These are phyloP conservation scores for Hippocampus guttulatus DNA, from an alignment of 2,113 vertebrate genomes.

Conservation along the genomic window DNA sequence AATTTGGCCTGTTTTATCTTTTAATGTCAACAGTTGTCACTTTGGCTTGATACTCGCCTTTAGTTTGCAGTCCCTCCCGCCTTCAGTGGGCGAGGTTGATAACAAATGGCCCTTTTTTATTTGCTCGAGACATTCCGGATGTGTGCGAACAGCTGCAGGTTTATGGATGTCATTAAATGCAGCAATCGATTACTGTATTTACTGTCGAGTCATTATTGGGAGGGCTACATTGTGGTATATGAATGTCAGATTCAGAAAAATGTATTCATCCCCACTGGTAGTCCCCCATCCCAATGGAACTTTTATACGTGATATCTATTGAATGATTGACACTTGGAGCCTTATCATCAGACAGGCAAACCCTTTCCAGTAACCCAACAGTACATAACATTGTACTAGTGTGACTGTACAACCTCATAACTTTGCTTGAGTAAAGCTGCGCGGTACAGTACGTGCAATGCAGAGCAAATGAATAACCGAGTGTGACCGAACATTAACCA, in stretches of 20 bases:
- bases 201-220: not conserved
- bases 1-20: too few relatives aligned
- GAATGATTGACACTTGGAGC: not conserved
- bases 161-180: constrained; percentile 14
- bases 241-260: not conserved
- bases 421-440: not conserved
- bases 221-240: not conserved
- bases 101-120: constrained; percentile 27
- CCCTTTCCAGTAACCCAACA: not conserved
- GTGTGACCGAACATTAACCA: constrained; percentile 24
- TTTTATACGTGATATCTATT: not conserved
- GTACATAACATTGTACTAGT: not conserved
- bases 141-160: not conserved
- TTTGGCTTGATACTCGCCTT: too few relatives aligned
- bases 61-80: not conserved
- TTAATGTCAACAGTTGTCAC: too few relatives aligned
- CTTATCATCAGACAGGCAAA: constrained; percentile 22
- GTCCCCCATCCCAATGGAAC: not conserved
- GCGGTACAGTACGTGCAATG: not conserved
- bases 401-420: not conserved
- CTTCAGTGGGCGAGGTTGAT: constrained; percentile 35
- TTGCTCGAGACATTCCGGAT: constrained; percentile 9
- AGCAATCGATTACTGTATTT: not conserved
- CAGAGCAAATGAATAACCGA: constrained; percentile 20
- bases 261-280: not conserved